Evolutionary conservation across 1,140 invertebrate genomes (phyloP), one percentile per base, ranked within the genome.

Genomic region (Drosophila bocki): DNA sequence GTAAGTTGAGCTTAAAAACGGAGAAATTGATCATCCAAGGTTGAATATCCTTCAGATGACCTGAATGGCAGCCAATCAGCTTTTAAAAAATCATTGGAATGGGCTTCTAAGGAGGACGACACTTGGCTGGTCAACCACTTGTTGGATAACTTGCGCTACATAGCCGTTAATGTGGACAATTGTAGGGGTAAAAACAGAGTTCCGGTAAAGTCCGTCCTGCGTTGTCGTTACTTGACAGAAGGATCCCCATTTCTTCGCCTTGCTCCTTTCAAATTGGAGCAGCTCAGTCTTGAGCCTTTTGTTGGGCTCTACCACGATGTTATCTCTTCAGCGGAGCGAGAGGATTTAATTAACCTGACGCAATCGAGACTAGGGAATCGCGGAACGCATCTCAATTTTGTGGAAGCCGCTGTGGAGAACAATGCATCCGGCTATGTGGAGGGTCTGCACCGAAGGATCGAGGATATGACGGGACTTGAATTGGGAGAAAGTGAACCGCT

Each of bases 241-340:
- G 94, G 94, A 29, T 94, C 95, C 56, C 96, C 97, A 1, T 97
- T 96, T 87, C 93, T 98, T 1, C 95, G 95, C 60, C 93, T 99
- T 29, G 96, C 96, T 0, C 98, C 98, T 0, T 95, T 98, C 56
- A 99, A 99, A 93, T 95, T 98, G 86, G 99, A 99, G 93, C 95
- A 98, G 78, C 94, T 96, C 17, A 96, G 96, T 93, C 93, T 96
- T 5, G 95, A 97, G 29, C 99, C 99, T 0, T 95, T 95, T 64
- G 95, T 99, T 79, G 95, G 97, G 32, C 94, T 99, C 22, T 99
- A 96, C 93, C 96, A 99, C 93, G 95, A 99, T 82, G 96, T 99
- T 8, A 95, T 99, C 63, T 95, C 94, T 56, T 97, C 98, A 85
- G 91, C 94, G 1, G 98, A 99, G 94, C 99, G 99, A 65, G 94